Evolutionary conservation across 2,888 invertebrate genomes (phyloP).

Genomic region (Leptura quadrifasciata): DNA sequence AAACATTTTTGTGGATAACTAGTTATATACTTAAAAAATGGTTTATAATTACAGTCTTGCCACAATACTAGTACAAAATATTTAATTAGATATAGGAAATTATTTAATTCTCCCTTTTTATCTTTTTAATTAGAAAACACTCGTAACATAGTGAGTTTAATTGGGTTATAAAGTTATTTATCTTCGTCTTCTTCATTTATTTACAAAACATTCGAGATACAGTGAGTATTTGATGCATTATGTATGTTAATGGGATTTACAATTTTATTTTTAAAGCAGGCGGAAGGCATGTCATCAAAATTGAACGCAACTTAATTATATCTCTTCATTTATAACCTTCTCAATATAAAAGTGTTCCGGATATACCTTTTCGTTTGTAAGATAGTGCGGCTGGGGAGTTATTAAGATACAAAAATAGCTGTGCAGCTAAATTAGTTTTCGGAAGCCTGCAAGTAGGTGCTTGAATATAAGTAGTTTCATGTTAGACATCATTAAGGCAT

Average conservation of each 20-base stretch:
- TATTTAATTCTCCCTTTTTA: too few relatives aligned
- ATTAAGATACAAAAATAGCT: constrained; percentile 22
- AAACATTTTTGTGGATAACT: too few relatives aligned
- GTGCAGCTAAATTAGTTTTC: constrained; percentile 4
- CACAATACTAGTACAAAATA: too few relatives aligned
- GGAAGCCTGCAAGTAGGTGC: background rate
- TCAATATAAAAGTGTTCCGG: constrained; percentile 6
- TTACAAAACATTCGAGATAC: background rate
- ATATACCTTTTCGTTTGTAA: constrained; percentile 19
- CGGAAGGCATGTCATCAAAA: constrained; percentile 18
- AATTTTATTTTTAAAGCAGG: constrained; percentile 25
- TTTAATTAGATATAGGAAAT: too few relatives aligned
- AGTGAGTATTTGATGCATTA: background rate
- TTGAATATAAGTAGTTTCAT: constrained; percentile 2
- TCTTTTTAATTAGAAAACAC: too few relatives aligned
- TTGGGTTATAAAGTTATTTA: too few relatives aligned
- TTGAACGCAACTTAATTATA: background rate
- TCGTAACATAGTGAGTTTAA: too few relatives aligned
- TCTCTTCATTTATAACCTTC: constrained; percentile 1
- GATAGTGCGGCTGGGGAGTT: constrained; percentile 4
- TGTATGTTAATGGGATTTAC: background rate
- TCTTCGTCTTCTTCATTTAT: background rate
- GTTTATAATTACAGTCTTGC: too few relatives aligned
- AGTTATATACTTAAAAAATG: too few relatives aligned
- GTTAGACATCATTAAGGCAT: background rate